Percentiles rank a stretch among this genome's conserved stretches.
phyloP scores from a whole-genome alignment of 2,888 invertebrate genomes.

The Dromius quadrimaculatus region DNA sequence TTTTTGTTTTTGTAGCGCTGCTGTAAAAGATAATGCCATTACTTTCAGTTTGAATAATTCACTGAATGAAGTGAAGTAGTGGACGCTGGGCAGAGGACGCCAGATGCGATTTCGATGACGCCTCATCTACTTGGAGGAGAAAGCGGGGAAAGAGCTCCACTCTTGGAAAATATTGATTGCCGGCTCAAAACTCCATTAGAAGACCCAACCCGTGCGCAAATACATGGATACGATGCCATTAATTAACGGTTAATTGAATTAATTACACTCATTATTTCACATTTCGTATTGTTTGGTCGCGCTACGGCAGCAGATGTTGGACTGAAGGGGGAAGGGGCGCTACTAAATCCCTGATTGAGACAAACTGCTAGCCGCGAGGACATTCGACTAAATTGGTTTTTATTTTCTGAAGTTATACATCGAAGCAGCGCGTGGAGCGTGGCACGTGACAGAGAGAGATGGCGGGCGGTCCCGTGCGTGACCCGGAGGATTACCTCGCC shows the following conservation, averaged over 20 bases:
- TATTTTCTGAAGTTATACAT: slow-evolving; percentile 62
- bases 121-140: slow-evolving; percentile 54
- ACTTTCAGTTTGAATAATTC: slow-evolving; percentile 61
- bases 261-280: slow-evolving; percentile 69
- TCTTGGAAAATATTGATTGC: slow-evolving; percentile 66
- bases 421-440: slow-evolving; percentile 15
- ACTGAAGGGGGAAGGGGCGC: slow-evolving; percentile 58
- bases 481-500: slow-evolving; percentile 52
- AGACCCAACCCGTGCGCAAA: slow-evolving; percentile 66
- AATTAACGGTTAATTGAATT: slow-evolving; percentile 71
- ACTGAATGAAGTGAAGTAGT: slow-evolving; percentile 52
- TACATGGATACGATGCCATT: slow-evolving; percentile 68
- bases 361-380: slow-evolving; percentile 64
- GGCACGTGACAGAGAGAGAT: slow-evolving; percentile 43
- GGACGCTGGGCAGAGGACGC: slow-evolving; percentile 42
- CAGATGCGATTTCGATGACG: slow-evolving; percentile 54
- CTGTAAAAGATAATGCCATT: slow-evolving; percentile 59
- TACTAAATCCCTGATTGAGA: slow-evolving; percentile 65
- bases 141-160: neutral
- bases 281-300: slow-evolving; percentile 64
- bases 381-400: slow-evolving; percentile 67
- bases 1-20: slow-evolving; percentile 54
- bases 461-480: slow-evolving; percentile 54
- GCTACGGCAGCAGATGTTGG: slow-evolving; percentile 4
- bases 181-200: slow-evolving; percentile 68